Base-by-base conservation (phyloP, 2,113 vertebrate species). In the Zonotrichia leucophrys region DNA sequence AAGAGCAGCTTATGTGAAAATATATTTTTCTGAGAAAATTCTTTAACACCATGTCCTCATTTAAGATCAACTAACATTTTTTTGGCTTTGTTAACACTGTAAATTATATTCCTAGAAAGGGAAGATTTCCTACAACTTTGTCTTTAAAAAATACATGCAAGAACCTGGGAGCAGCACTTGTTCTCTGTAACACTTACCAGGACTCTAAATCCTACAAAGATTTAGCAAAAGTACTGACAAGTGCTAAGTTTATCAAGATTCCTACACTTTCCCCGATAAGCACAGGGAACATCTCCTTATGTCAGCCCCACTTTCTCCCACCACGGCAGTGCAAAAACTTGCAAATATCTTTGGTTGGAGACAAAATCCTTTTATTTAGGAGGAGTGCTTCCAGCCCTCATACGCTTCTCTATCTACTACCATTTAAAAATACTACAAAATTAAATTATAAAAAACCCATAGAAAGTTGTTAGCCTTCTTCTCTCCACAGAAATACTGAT, bases 211-310 rank as follows among this genome's bases (percentile, higher is more conserved):
- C 25, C 68, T 23, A 58, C 24, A 27, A 21, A 69, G 15, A 49
- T 14, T 67, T 12, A 58, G 19, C 13, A 60, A 62, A 77, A 37
- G 23, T 35, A 58, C 20, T 47, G 28, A 74, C 5, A 35, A 64
- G 8, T 6, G 12, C 18, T 27, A 47, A 60, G 12, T 3, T 8
- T 8, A 63, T 8, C 44, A 35, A 87, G 5, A 22, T 7, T 56
- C 44, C 56, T 20, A 52, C 23, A 49, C 13, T 17, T 47, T 6
- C 21, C 22, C 68, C 0, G 0, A 0, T 7, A 30, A 52, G 12
- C 39, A 14, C 35, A 47, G 11, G 30, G 8, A 50, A 22, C 44
- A 44, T 2, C 33, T 47, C 13, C 16, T 33, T 42, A 37, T 9
- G 10, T 11, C 46, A 75, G 47, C 20, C 19, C 9, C 46, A 55